Evolutionary conservation across 2,797 vertebrate genomes (phyloP).

Genomic region (Arctocebus calabarensis): DNA sequence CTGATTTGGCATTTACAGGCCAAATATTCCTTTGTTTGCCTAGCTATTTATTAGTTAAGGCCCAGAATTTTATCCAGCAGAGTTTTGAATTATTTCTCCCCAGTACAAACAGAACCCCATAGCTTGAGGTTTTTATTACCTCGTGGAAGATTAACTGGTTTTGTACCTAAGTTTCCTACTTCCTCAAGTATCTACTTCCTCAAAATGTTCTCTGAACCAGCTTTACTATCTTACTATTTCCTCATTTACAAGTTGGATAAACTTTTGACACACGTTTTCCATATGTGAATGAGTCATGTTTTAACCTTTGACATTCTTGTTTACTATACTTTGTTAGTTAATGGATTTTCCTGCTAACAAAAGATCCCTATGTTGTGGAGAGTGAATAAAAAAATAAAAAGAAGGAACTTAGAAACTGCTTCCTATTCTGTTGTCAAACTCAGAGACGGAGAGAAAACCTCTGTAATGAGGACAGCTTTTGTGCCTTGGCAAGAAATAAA

Average conservation of each 20-base stretch:
- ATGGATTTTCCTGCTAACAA: too few species aligned
- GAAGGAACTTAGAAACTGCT: neutral
- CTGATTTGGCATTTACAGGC: neutral
- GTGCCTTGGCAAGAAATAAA: neutral
- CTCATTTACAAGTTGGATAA: slow-evolving; percentile 40
- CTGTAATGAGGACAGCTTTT: neutral
- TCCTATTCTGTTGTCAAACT: neutral
- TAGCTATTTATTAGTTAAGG: neutral
- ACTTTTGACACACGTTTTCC: slow-evolving; percentile 29
- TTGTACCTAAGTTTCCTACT: slow-evolving; percentile 16
- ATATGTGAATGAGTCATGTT: slow-evolving; percentile 20
- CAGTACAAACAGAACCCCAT: neutral
- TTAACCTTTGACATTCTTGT: neutral
- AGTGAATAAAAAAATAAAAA: neutral
- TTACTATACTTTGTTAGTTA: neutral
- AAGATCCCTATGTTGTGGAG: neutral
- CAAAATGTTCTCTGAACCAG: neutral
- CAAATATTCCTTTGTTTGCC: neutral
- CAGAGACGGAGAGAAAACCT: neutral
- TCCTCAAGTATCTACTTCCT: slow-evolving; percentile 58
- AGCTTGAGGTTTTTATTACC: neutral
- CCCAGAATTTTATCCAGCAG: neutral
- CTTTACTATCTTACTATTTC: neutral
- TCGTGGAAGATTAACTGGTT: neutral
- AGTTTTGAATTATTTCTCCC: slow-evolving; percentile 21